Evolutionary conservation across 2,113 vertebrate genomes (phyloP).

Genomic region (Aviceda subcristata): DNA sequence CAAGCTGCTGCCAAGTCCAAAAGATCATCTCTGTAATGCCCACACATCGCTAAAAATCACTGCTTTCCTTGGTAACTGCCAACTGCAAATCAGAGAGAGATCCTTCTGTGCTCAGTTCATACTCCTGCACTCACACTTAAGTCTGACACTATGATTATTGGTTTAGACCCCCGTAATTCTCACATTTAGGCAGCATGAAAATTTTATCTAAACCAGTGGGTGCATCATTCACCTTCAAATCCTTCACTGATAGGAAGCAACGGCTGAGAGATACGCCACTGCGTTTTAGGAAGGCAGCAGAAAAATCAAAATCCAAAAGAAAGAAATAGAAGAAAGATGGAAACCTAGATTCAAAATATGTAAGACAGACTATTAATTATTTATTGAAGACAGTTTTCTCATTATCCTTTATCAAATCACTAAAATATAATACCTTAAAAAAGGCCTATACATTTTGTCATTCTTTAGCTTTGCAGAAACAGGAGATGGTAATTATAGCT

Average conservation of each 20-base stretch:
- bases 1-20: neutral
- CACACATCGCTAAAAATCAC: neutral
- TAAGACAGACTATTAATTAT: neutral
- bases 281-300: neutral
- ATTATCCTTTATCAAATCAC: neutral
- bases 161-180: neutral
- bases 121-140: neutral
- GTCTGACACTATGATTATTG: neutral
- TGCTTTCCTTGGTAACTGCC: constrained; percentile 5
- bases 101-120: neutral
- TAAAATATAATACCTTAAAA: neutral
- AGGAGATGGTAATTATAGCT: neutral
- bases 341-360: neutral
- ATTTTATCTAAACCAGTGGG: neutral
- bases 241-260: neutral
- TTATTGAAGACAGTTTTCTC: neutral
- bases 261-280: neutral
- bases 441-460: neutral
- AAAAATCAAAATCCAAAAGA: neutral
- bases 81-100: constrained; percentile 12
- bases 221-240: neutral
- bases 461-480: neutral
- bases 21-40: neutral
- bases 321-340: neutral
- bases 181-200: constrained; percentile 17